phyloP scores from a whole-genome alignment of 2,113 vertebrate genomes.

The Heterocephalus glaber region DNA sequence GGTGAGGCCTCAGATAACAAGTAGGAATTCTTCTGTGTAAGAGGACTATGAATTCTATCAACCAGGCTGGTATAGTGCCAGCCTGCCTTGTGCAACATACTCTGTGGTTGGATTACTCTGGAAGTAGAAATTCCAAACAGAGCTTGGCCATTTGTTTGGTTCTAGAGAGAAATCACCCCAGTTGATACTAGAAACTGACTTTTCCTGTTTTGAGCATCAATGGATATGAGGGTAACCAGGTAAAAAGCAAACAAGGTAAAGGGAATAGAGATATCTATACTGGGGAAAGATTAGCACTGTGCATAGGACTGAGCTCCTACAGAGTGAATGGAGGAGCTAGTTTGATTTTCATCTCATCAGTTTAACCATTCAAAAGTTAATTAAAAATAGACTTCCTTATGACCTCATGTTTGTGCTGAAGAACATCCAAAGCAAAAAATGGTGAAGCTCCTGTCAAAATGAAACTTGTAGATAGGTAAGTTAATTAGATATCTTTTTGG shows the following conservation, averaged over 20 bases:
- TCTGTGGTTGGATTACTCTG: not conserved
- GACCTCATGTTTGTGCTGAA: not conserved
- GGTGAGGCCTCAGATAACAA: not conserved
- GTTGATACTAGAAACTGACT: not conserved
- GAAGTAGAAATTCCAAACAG: conserved; percentile 4
- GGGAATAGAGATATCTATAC: not conserved
- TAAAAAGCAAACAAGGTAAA: not conserved
- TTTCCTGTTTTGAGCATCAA: not conserved
- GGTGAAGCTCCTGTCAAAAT: not conserved
- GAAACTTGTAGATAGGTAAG: not conserved
- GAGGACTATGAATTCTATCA: not conserved
- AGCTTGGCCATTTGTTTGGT: conserved; percentile 1
- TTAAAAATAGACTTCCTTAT: not conserved
- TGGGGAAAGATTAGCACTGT: not conserved
- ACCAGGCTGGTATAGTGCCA: not conserved
- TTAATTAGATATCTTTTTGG: too few relatives aligned
- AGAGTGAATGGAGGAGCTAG: not conserved
- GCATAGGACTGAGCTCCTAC: not conserved
- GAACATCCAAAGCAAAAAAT: not conserved
- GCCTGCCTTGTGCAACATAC: not conserved
- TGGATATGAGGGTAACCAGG: not conserved
- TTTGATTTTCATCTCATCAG: not conserved
- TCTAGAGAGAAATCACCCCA: not conserved
- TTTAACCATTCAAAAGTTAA: not conserved
- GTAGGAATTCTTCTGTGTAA: not conserved